Evolutionary conservation across 2,888 invertebrate genomes (phyloP).

Genomic region (Eilema caniola): DNA sequence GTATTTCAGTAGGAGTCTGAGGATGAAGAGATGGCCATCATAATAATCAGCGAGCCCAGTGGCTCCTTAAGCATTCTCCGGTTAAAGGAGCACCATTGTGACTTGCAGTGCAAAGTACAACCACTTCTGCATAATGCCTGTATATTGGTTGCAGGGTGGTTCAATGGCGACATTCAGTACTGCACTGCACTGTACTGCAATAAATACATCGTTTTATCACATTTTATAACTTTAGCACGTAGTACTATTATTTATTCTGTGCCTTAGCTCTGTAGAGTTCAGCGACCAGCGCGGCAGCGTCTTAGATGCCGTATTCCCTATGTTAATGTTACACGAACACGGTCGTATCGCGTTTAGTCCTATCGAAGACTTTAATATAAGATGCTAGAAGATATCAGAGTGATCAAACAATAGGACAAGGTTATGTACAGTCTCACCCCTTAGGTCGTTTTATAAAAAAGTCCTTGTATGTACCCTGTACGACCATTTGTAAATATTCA

Average conservation of each 20-base stretch:
- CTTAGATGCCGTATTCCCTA: not conserved
- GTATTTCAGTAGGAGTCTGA: too few relatives aligned
- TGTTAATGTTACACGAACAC: slow-evolving; percentile 1
- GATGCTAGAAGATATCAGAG: not conserved
- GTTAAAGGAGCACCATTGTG: not conserved
- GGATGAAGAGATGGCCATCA: too few relatives aligned
- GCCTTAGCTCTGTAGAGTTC: not conserved
- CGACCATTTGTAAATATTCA: slow-evolving; percentile 7
- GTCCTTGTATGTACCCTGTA: not conserved
- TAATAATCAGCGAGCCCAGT: too few relatives aligned
- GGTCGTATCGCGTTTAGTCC: not conserved
- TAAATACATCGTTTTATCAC: not conserved
- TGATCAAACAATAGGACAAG: not conserved
- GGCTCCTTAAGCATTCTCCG: not conserved
- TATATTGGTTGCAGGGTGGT: too few relatives aligned
- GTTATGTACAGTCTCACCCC: not conserved
- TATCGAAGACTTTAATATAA: not conserved
- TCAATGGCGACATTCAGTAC: too few relatives aligned
- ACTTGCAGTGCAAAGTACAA: too few relatives aligned
- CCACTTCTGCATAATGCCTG: too few relatives aligned
- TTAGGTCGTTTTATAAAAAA: not conserved
- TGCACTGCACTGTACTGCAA: too few relatives aligned
- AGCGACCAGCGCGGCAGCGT: not conserved
- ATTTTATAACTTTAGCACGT: not conserved
- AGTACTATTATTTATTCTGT: too few relatives aligned